These are phyloP conservation scores for Denticeps clupeoides DNA, from an alignment of 2,797 vertebrate species.

Conservation along the genomic window DNA sequence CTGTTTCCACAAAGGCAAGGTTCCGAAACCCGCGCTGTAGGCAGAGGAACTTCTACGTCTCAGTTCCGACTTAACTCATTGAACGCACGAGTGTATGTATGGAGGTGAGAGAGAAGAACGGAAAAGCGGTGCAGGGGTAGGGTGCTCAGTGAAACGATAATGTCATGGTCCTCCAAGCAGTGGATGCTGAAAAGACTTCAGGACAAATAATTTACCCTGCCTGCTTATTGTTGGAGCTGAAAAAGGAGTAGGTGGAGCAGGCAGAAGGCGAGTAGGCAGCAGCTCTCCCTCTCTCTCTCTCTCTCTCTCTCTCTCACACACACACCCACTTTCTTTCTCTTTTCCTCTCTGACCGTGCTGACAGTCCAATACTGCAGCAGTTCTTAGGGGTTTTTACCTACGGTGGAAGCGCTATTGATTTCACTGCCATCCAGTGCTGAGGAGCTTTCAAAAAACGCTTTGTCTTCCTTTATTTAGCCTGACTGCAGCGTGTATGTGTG, in stretches of 20 bases:
- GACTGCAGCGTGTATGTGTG: conserved; percentile 8
- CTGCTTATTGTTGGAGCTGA: conserved; percentile 5
- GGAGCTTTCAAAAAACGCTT: conserved; percentile 38
- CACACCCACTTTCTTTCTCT: too few species aligned
- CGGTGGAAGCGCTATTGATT: conserved; percentile 35
- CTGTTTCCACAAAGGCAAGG: too few species aligned
- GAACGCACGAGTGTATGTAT: too few species aligned
- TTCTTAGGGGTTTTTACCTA: conserved; percentile 34
- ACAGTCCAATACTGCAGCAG: conserved; percentile 34
- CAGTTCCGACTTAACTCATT: too few species aligned
- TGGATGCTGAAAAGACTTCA: conserved; percentile 16
- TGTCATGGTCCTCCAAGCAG: neutral
- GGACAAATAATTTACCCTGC: conserved; percentile 16
- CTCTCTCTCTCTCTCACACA: too few species aligned
- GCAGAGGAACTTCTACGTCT: too few species aligned
- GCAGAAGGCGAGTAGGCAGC: neutral
- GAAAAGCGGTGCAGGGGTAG: too few species aligned
- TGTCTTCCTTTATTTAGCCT: conserved; percentile 33
- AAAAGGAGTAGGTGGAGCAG: too few species aligned
- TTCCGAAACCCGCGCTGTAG: too few species aligned
- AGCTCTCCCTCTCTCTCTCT: neutral
- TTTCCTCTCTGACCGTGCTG: conserved; percentile 16
- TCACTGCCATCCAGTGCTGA: conserved; percentile 29
- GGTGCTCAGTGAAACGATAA: conserved; percentile 4
- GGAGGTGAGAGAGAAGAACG: too few species aligned